Percentiles rank a stretch among this genome's conserved stretches.
These are phyloP conservation scores for Caranx ignobilis DNA, from an alignment of 2,113 vertebrate genomes.

Conservation along the genomic window DNA sequence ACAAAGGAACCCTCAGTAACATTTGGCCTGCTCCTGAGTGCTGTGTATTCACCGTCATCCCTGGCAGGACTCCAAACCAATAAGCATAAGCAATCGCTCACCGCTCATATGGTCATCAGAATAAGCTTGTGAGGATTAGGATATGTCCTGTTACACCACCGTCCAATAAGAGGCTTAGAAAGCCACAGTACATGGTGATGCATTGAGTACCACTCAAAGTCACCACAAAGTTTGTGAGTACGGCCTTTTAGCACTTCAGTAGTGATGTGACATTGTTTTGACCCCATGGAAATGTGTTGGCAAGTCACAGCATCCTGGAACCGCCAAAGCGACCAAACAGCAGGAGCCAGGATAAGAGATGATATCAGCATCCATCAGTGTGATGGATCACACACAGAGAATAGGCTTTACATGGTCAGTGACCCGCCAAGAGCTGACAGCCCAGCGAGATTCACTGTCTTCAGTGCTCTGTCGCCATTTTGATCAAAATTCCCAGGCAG, in stretches of 20 bases:
- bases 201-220: slow-evolving; percentile 39
- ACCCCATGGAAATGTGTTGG: slow-evolving; percentile 60
- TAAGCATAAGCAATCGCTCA: slow-evolving; percentile 51
- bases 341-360: slow-evolving; percentile 62
- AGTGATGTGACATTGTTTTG: slow-evolving; percentile 39
- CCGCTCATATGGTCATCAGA: slow-evolving; percentile 52
- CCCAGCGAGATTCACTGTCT: slow-evolving; percentile 41
- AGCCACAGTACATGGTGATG: slow-evolving; percentile 35
- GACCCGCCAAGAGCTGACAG: slow-evolving; percentile 37
- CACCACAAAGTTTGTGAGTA: slow-evolving; percentile 36
- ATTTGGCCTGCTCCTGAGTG: slow-evolving; percentile 43
- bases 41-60: slow-evolving; percentile 22
- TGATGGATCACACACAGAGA: slow-evolving; percentile 59
- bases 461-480: slow-evolving; percentile 29
- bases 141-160: slow-evolving; percentile 59
- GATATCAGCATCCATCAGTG: slow-evolving; percentile 70
- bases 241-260: slow-evolving; percentile 31
- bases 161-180: slow-evolving; percentile 70
- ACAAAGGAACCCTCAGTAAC: slow-evolving; percentile 33
- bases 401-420: slow-evolving; percentile 54
- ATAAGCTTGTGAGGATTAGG: slow-evolving; percentile 61
- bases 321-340: slow-evolving; percentile 36
- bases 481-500: slow-evolving; percentile 35
- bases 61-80: slow-evolving; percentile 51
- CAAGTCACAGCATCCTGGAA: slow-evolving; percentile 30